Evolutionary conservation across 2,888 invertebrate genomes (phyloP).

Genomic region (Andrena praecox): DNA sequence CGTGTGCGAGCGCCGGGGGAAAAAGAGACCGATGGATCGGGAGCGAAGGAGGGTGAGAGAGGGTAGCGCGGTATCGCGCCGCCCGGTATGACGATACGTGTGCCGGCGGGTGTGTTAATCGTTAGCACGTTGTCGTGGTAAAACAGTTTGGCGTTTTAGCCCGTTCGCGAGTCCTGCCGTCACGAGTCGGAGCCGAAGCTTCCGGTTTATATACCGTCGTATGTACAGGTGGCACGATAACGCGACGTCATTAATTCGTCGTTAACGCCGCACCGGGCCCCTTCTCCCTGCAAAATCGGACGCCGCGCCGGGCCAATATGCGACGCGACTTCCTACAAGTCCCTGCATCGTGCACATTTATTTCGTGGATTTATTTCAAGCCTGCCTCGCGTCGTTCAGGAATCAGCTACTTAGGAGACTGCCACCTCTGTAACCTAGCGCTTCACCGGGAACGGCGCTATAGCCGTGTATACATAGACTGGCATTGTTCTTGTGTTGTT

Average conservation of each 20-base stretch:
- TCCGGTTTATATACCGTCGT: slow-evolving; percentile 43
- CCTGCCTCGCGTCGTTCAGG: too few relatives aligned
- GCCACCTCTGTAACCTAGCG: too few relatives aligned
- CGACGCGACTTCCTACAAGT: background rate
- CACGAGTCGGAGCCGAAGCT: slow-evolving; percentile 38
- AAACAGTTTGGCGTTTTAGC: slow-evolving; percentile 81
- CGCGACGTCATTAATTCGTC: slow-evolving; percentile 39
- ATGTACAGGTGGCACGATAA: slow-evolving; percentile 40
- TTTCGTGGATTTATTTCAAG: too few relatives aligned
- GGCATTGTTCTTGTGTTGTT: too few relatives aligned
- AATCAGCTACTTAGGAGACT: too few relatives aligned
- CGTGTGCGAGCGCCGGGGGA: slow-evolving; percentile 37
- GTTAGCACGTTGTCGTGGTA: slow-evolving; percentile 81
- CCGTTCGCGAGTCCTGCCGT: slow-evolving; percentile 44
- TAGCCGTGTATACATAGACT: too few relatives aligned
- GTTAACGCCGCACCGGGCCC: slow-evolving; percentile 16
- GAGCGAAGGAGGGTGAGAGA: slow-evolving; percentile 9
- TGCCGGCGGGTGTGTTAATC: slow-evolving; percentile 78
- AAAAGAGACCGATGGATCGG: slow-evolving; percentile 1
- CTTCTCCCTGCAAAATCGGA: background rate
- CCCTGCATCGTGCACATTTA: background rate
- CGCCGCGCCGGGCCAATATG: background rate
- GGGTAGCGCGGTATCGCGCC: slow-evolving; percentile 30
- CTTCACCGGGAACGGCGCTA: too few relatives aligned
- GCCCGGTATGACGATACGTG: slow-evolving; percentile 59